A percentile compares a stretch with the other conserved stretches of the same genome.
Conservation (phyloP, 2,113 vertebrate genomes). For the Nettapus auritus region DNA sequence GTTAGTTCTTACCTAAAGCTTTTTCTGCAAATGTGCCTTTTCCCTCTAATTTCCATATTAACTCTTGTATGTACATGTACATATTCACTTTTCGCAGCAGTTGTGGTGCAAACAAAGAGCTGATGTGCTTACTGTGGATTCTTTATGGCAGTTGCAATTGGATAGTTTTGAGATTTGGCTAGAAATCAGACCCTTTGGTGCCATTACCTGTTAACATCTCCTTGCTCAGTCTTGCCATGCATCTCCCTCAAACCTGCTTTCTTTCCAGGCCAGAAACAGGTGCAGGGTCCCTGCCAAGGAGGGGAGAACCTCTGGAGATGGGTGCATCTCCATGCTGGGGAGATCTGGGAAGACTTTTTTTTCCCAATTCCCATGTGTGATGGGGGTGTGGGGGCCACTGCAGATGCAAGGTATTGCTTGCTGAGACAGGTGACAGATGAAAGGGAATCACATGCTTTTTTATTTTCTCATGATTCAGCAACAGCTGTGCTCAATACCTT, state of each 20-base stretch:
- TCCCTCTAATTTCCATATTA: constrained; percentile 5
- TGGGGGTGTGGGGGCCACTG: neutral
- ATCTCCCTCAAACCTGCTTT: neutral
- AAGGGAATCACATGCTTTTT: neutral
- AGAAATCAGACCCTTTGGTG: neutral
- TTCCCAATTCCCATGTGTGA: neutral
- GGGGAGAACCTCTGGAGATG: neutral
- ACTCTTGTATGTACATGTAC: neutral
- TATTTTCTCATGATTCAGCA: neutral
- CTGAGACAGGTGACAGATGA: neutral
- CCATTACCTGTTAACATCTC: neutral
- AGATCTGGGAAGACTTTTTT: neutral
- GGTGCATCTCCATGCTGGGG: neutral
- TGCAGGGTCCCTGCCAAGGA: neutral
- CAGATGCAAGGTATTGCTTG: neutral
- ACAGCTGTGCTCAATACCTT: neutral
- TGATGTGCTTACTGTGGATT: neutral
- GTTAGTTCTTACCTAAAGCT: constrained; percentile 10
- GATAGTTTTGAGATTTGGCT: neutral
- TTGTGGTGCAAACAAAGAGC: neutral
- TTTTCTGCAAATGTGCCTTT: neutral
- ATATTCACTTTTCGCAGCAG: neutral
- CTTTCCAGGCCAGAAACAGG: neutral
- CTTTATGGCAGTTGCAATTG: neutral
- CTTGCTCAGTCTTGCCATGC: neutral